These are phyloP conservation scores for Trichechus manatus DNA, from an alignment of 2,113 vertebrate species.

Conservation along the genomic window DNA sequence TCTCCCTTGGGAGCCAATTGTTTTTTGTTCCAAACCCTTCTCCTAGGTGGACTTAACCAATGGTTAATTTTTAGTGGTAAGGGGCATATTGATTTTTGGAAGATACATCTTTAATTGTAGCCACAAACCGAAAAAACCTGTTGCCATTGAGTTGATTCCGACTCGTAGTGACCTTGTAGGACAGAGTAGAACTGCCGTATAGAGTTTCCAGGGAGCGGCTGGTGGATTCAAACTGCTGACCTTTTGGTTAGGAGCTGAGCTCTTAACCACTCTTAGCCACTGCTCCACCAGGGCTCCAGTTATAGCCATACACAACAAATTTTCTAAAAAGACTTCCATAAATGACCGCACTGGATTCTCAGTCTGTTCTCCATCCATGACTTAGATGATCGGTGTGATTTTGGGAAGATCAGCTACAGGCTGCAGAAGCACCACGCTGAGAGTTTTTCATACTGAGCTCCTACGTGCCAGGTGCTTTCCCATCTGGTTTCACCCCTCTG, in stretches of 20 bases:
- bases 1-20: background rate
- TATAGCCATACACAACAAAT: background rate
- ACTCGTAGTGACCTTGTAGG: no score
- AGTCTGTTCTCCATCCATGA: background rate
- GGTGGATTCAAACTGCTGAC: no score
- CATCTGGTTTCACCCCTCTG: background rate
- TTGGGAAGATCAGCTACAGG: background rate
- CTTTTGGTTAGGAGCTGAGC: no score
- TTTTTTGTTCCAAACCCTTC: background rate
- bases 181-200: no score
- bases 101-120: background rate
- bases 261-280: no score
- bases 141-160: no score
- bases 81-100: background rate
- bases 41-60: background rate
- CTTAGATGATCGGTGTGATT: background rate
- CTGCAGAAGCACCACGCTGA: background rate
- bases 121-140: no score
- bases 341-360: background rate
- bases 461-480: background rate
- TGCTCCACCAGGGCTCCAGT: no score
- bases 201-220: no score
- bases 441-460: background rate
- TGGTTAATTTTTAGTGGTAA: background rate
- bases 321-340: background rate